phyloP scores from a whole-genome alignment of 2,888 invertebrate species.

The Monopis laevigella region DNA sequence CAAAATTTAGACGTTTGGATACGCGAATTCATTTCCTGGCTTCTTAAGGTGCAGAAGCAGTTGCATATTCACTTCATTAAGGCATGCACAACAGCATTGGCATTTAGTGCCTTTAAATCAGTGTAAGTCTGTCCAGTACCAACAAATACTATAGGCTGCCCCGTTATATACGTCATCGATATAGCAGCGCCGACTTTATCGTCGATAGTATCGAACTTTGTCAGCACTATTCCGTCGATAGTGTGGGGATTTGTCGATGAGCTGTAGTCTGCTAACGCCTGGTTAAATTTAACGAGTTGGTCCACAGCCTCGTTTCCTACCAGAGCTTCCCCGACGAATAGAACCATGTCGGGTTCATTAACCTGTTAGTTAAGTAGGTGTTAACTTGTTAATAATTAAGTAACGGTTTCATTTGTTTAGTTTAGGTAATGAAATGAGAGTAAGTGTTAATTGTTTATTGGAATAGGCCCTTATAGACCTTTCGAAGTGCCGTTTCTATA shows the following conservation, averaged over 20 bases:
- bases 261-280: conserved; percentile 93
- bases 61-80: conserved; percentile 95
- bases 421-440: background rate
- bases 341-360: conserved; percentile 95
- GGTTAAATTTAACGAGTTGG: conserved; percentile 98
- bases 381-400: background rate
- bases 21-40: too few species aligned
- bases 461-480: background rate
- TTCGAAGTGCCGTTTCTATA: too few species aligned
- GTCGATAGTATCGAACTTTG: conserved; percentile 99
- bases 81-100: conserved; percentile 94
- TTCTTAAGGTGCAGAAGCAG: too few species aligned
- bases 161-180: conserved; percentile 99
- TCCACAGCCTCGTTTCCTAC: conserved; percentile 99
- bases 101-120: conserved; percentile 96
- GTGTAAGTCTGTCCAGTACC: conserved; percentile 99
- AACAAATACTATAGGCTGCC: conserved; percentile 98
- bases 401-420: too few species aligned
- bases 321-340: conserved; percentile 99
- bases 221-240: conserved; percentile 98
- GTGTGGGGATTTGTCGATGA: conserved; percentile 83
- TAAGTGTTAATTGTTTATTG: conserved; percentile 1
- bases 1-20: too few species aligned
- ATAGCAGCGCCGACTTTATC: conserved; percentile 99
- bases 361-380: conserved; percentile 47